A percentile compares a stretch with the other conserved stretches of the same genome.
Conservation (phyloP, 2,113 vertebrate species). For the Oxyura jamaicensis region DNA sequence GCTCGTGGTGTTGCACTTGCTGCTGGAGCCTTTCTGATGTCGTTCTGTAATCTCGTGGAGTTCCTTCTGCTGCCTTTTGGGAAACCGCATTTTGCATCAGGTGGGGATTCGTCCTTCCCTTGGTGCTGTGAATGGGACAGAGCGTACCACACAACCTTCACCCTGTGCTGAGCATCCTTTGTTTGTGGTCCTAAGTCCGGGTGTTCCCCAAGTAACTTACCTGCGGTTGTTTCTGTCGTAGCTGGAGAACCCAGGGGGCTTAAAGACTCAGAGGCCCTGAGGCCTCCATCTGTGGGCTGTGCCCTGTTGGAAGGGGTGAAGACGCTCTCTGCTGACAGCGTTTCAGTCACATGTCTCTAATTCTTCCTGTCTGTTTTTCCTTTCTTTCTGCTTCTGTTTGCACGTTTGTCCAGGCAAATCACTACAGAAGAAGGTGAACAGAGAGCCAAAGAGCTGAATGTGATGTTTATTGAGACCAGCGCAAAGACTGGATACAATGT, state of each 20-base stretch:
- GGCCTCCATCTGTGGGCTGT: not conserved
- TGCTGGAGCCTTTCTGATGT: not conserved
- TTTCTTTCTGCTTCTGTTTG: conserved; percentile 51
- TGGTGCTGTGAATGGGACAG: not conserved
- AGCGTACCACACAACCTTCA: not conserved
- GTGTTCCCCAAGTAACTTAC: not conserved
- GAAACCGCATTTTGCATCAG: not conserved
- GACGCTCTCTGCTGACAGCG: rapidly evolving
- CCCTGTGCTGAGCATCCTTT: not conserved
- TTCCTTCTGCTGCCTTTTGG: no score
- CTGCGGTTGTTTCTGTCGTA: not conserved
- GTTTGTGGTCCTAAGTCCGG: not conserved
- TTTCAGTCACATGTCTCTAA: not conserved
- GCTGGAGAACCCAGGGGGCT: not conserved
- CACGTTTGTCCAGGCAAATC: conserved; percentile 87
- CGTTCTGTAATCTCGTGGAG: not conserved
- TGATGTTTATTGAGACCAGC: conserved; percentile 98
- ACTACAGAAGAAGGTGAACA: conserved; percentile 94
- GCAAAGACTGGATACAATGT: conserved; percentile 97
- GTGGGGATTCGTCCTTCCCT: not conserved
- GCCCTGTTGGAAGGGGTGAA: not conserved
- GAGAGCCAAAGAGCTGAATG: conserved; percentile 95
- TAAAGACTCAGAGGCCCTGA: not conserved
- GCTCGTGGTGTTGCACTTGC: not conserved
- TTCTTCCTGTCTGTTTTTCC: not conserved